phyloP scores from a whole-genome alignment of 2,888 invertebrate genomes.

The Lithophane ornitopus region DNA sequence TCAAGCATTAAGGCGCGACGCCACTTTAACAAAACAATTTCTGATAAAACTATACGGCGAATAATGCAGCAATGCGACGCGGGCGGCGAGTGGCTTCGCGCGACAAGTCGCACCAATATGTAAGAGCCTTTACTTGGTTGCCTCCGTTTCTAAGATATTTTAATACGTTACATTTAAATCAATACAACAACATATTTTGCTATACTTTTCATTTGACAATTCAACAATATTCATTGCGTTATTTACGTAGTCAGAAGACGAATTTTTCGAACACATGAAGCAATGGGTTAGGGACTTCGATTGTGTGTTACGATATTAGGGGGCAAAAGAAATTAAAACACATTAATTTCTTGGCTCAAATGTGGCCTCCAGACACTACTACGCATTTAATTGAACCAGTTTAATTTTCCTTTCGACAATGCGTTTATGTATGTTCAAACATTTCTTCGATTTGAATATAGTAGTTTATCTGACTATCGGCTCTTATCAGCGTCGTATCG shows the following conservation, averaged over 20 bases:
- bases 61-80: too few species aligned
- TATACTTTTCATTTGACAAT: neutral
- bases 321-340: neutral
- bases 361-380: neutral
- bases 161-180: neutral
- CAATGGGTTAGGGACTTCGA: neutral
- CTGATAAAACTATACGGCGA: too few species aligned
- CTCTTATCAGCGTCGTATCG: conserved; percentile 41
- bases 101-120: too few species aligned
- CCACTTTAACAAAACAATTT: too few species aligned
- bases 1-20: too few species aligned
- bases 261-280: neutral
- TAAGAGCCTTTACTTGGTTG: neutral
- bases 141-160: neutral
- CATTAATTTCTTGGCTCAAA: neutral
- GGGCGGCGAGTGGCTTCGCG: too few species aligned
- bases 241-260: neutral
- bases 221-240: neutral
- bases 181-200: neutral
- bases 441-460: conserved; percentile 45
- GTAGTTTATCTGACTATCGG: conserved; percentile 29
- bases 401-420: neutral
- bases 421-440: neutral
- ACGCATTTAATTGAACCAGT: neutral
- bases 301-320: neutral